A percentile compares a stretch with the other conserved stretches of the same genome.
Conservation (phyloP, 2,113 vertebrate genomes). For the Psettodes erumei region DNA sequence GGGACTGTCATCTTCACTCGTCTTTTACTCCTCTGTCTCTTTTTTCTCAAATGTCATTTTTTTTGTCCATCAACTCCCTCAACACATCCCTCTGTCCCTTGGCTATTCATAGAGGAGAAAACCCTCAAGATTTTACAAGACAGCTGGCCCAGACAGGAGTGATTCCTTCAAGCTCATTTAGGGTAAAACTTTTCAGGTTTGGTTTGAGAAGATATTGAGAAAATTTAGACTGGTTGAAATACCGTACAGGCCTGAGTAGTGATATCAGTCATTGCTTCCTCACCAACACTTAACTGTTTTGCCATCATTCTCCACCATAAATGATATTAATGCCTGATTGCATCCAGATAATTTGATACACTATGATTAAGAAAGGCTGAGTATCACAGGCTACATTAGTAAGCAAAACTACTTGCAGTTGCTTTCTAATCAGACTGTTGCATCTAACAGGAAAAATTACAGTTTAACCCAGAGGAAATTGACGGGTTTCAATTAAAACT, state of each 20-base stretch:
- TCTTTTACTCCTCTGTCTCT: conserved; percentile 31
- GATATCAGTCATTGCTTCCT: background rate
- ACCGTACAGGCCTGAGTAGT: background rate
- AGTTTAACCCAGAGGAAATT: background rate
- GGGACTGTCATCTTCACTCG: conserved; percentile 30
- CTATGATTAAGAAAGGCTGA: background rate
- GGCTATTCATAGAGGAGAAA: conserved; percentile 27
- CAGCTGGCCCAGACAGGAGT: conserved; percentile 21
- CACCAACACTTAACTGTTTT: too few species aligned
- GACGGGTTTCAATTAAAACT: background rate
- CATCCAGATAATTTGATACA: background rate
- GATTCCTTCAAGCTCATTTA: conserved; percentile 14
- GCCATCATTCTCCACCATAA: background rate
- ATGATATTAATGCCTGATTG: background rate
- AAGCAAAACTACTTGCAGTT: background rate
- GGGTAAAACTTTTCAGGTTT: background rate
- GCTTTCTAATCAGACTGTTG: background rate
- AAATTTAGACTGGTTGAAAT: background rate
- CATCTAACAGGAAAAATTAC: too few species aligned
- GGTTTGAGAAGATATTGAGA: background rate
- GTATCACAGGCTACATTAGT: background rate
- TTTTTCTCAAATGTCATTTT: conserved; percentile 21
- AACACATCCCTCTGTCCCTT: conserved; percentile 17
- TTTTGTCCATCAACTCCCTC: conserved; percentile 20
- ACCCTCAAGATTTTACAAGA: conserved; percentile 8